Percentiles rank a stretch among this genome's conserved stretches.
Conservation (phyloP, 2,797 vertebrate genomes). For the Micrastur ruficollis region DNA sequence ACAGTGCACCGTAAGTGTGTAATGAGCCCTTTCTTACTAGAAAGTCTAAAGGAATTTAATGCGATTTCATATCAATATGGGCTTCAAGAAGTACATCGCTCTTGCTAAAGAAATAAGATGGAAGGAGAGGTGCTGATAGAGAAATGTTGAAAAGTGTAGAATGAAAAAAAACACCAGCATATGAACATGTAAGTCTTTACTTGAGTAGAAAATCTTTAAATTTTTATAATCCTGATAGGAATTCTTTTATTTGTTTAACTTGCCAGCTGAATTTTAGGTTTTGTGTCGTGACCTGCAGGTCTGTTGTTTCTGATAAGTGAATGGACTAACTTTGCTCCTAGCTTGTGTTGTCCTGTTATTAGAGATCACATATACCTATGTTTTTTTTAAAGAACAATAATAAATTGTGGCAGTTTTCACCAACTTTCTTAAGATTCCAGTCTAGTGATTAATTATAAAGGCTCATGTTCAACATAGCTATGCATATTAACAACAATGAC, state of each 20-base stretch:
- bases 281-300: background rate
- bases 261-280: background rate
- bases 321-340: background rate
- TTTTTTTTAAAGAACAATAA: background rate
- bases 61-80: background rate
- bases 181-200: background rate
- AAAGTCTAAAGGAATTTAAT: background rate
- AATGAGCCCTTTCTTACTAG: background rate
- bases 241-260: background rate
- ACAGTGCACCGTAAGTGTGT: fast-evolving
- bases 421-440: background rate
- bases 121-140: background rate
- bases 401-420: background rate
- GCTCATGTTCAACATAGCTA: background rate
- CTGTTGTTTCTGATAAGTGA: background rate
- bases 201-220: background rate
- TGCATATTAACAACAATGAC: constrained; percentile 17
- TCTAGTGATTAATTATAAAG: constrained; percentile 32
- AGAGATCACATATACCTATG: background rate
- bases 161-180: background rate
- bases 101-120: background rate
- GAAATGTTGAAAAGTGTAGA: background rate
- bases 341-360: background rate
- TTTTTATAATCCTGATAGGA: background rate
- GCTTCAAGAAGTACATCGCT: background rate